Percentiles rank a stretch among this genome's conserved stretches.
phyloP scores from a whole-genome alignment of 1,140 invertebrate species.

The Habropoda laboriosa region DNA sequence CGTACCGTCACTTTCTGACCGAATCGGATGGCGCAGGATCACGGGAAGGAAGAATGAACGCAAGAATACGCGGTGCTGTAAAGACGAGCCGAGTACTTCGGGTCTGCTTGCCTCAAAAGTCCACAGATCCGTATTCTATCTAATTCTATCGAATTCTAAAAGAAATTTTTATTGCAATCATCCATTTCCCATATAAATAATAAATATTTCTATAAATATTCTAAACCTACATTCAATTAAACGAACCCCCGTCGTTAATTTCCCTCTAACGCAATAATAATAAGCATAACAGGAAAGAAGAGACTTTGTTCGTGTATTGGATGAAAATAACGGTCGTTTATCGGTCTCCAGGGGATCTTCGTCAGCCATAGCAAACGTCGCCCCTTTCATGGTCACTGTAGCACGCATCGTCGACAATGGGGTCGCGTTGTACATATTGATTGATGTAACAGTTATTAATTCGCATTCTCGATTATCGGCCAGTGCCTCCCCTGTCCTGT shows the following conservation, averaged over 20 bases:
- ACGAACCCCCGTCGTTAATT: not conserved
- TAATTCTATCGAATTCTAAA: too few relatives aligned
- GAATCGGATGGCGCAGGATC: too few relatives aligned
- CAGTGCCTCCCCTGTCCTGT: slow-evolving; percentile 43
- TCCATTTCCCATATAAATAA: too few relatives aligned
- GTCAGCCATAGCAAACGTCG: slow-evolving; percentile 30
- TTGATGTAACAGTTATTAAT: slow-evolving; percentile 80
- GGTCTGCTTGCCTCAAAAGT: too few relatives aligned
- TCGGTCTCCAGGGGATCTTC: not conserved
- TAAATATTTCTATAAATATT: too few relatives aligned
- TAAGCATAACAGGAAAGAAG: not conserved
- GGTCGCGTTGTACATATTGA: slow-evolving; percentile 69
- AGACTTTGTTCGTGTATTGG: not conserved
- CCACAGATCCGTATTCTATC: too few relatives aligned
- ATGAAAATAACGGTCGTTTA: slow-evolving; percentile 3
- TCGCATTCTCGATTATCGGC: slow-evolving; percentile 77
- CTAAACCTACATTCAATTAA: too few relatives aligned
- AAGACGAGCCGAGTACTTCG: too few relatives aligned
- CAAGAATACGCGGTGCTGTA: too few relatives aligned
- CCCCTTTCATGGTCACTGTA: slow-evolving; percentile 24
- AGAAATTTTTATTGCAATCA: too few relatives aligned
- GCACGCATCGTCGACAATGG: slow-evolving; percentile 34
- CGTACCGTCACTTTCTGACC: too few relatives aligned
- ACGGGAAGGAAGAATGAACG: too few relatives aligned
- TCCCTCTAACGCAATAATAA: not conserved